Percentiles rank a stretch among this genome's conserved stretches.
phyloP scores from a whole-genome alignment of 2,797 vertebrate species.

The Eulemur albifrons region DNA sequence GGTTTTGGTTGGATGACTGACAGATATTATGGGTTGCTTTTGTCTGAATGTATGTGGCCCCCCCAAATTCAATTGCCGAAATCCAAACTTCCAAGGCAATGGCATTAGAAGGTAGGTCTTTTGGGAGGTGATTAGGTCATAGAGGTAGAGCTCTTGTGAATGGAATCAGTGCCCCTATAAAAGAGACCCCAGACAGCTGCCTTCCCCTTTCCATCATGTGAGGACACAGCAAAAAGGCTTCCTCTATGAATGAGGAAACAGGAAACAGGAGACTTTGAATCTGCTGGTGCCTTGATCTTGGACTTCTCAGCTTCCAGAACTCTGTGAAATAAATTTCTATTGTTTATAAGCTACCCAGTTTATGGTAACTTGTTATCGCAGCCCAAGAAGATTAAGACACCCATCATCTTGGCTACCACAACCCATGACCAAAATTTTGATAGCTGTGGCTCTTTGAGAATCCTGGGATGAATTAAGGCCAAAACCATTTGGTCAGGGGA shows the following conservation, averaged over 20 bases:
- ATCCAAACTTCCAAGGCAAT: background rate
- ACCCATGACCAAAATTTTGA: background rate
- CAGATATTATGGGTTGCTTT: background rate
- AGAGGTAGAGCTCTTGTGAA: too few relatives aligned
- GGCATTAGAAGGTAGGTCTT: background rate
- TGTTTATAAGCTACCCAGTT: background rate
- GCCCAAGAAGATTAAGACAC: background rate
- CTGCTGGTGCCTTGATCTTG: background rate
- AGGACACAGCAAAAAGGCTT: background rate
- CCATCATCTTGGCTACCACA: background rate
- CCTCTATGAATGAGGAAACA: background rate
- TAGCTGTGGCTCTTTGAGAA: background rate
- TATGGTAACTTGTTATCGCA: background rate
- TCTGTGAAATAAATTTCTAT: background rate
- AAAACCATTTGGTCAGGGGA: background rate
- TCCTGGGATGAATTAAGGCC: background rate
- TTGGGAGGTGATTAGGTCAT: background rate
- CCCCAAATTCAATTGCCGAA: background rate
- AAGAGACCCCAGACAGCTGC: background rate
- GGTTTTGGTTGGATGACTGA: background rate
- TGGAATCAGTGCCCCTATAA: background rate
- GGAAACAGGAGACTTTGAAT: background rate
- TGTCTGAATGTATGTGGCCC: background rate
- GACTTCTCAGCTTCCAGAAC: background rate
- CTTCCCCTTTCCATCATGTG: background rate